Percentiles rank a stretch among this genome's conserved stretches.
Conservation (phyloP, 2,113 vertebrate genomes). For the Oplegnathus fasciatus region DNA sequence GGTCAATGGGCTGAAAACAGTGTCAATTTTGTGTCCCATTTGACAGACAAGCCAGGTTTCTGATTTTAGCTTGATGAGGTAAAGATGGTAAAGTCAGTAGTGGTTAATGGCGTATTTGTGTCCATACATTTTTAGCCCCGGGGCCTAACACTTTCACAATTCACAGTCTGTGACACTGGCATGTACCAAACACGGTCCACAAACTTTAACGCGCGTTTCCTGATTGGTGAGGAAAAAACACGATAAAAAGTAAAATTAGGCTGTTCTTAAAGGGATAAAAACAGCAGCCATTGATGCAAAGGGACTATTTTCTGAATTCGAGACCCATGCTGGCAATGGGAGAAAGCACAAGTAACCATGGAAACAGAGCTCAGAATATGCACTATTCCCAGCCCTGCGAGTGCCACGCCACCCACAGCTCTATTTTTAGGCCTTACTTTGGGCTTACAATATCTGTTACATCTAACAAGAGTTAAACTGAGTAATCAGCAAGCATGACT, state of each 20-base stretch:
- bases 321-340: constrained; percentile 43
- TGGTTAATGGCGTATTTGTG: constrained; percentile 49
- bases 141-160: constrained; percentile 31
- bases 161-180: constrained; percentile 47
- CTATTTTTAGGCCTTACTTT: constrained; percentile 78
- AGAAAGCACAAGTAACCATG: constrained; percentile 78
- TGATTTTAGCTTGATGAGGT: constrained; percentile 46
- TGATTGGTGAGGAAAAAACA: constrained; percentile 4
- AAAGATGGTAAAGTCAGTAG: constrained; percentile 40
- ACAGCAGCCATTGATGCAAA: constrained; percentile 41
- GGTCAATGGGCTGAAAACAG: constrained; percentile 17
- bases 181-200: constrained; percentile 23
- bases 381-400: constrained; percentile 67
- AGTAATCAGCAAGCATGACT: constrained; percentile 70
- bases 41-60: constrained; percentile 29
- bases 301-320: constrained; percentile 53
- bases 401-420: constrained; percentile 58
- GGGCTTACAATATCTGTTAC: constrained; percentile 72
- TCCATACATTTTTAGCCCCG: constrained; percentile 46
- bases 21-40: constrained; percentile 25
- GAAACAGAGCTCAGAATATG: constrained; percentile 79
- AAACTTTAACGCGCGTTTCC: constrained; percentile 25
- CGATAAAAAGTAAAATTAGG: constrained; percentile 36
- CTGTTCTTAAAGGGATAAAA: constrained; percentile 23
- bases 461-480: constrained; percentile 79